Conservation (phyloP, 2,113 vertebrate genomes). For the Passer montanus region DNA sequence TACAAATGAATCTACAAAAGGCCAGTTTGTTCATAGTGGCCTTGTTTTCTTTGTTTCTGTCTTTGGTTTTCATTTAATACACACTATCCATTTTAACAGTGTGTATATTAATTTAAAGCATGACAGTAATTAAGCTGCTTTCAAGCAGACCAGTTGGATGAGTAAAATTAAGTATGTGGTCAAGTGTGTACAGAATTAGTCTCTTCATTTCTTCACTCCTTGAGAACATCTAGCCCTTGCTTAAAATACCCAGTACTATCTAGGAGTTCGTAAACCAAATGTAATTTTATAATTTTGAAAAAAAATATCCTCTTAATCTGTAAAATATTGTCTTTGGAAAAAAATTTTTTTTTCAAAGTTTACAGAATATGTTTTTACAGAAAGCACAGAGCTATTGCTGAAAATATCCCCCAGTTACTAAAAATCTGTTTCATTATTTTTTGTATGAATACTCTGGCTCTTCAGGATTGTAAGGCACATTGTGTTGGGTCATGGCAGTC, state of each 20-base stretch:
- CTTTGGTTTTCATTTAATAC: not conserved
- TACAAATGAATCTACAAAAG: not conserved
- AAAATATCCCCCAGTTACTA: not conserved
- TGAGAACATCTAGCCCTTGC: not conserved
- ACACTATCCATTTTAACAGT: not conserved
- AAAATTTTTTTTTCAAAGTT: not conserved
- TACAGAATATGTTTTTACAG: not conserved
- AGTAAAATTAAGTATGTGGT: not conserved
- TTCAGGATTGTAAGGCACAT: not conserved
- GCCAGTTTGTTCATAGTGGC: not conserved
- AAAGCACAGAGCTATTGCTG: not conserved
- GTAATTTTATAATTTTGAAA: not conserved
- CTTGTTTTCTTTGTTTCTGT: not conserved
- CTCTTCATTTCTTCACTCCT: not conserved
- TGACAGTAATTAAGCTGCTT: not conserved
- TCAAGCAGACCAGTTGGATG: not conserved
- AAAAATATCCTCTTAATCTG: not conserved
- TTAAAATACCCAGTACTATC: not conserved
- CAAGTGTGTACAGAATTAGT: not conserved
- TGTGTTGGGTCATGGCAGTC: not conserved
- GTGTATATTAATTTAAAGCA: not conserved
- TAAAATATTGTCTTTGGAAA: not conserved
- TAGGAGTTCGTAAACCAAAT: not conserved
- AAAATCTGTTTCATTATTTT: not conserved
- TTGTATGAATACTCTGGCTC: not conserved